These are phyloP conservation scores for Itoplectis maculator DNA, from an alignment of 2,888 invertebrate genomes.

Conservation along the genomic window DNA sequence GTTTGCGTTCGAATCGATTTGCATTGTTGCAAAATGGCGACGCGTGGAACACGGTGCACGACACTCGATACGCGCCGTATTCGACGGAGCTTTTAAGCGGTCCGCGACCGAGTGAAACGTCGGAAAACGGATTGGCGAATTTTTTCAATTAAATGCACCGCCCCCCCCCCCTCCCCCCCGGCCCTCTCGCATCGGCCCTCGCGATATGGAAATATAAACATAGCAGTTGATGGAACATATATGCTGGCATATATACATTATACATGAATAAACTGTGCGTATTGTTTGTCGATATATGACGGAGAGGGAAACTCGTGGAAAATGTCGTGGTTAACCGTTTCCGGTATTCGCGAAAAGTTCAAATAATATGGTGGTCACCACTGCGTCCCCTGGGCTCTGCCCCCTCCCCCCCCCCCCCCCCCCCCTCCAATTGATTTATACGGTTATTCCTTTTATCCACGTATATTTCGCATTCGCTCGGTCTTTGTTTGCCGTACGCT, in stretches of 20 bases:
- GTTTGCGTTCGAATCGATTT: neutral
- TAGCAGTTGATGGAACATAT: constrained; percentile 6
- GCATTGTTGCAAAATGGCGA: neutral
- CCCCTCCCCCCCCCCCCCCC: neutral
- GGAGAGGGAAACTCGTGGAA: neutral
- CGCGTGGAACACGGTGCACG: neutral
- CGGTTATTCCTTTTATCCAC: constrained; percentile 9
- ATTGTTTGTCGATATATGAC: constrained; percentile 5
- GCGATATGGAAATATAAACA: neutral
- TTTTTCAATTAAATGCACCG: neutral
- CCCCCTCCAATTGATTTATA: constrained; percentile 2
- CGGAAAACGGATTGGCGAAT: neutral
- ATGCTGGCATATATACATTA: too few species aligned
- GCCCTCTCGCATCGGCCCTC: neutral
- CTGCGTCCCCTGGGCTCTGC: neutral
- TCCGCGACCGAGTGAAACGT: neutral
- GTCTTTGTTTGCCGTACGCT: neutral
- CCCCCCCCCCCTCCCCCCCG: too few species aligned
- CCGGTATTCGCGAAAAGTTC: neutral
- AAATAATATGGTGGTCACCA: constrained; percentile 15
- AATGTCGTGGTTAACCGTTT: constrained; percentile 5
- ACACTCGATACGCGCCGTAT: neutral
- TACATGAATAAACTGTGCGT: constrained; percentile 6
- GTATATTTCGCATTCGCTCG: constrained; percentile 21
- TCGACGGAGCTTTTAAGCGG: neutral